phyloP scores from a whole-genome alignment of 1,140 invertebrate species.

The Pinna nobilis region DNA sequence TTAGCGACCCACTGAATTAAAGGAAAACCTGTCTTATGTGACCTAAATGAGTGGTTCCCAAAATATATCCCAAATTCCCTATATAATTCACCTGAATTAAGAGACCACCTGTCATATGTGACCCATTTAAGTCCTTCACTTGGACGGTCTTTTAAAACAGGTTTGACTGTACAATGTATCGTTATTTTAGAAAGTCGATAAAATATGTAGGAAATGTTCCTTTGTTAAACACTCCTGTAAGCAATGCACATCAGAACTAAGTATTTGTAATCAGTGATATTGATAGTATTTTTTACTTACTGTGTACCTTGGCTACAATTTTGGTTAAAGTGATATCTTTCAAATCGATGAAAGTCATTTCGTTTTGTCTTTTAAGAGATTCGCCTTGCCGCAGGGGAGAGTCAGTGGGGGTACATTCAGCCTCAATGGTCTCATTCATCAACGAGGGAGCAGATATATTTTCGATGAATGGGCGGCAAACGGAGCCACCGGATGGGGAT shows the following conservation, averaged over 20 bases:
- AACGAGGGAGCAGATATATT: constrained; percentile 85
- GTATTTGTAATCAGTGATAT: background rate
- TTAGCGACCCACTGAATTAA: no score
- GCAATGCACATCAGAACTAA: no score
- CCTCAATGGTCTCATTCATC: constrained; percentile 11
- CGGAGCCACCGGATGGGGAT: constrained; percentile 92
- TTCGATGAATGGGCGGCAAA: constrained; percentile 92
- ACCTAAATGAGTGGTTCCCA: no score
- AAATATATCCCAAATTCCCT: no score
- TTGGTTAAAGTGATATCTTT: background rate
- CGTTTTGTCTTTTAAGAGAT: background rate
- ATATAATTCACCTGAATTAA: no score
- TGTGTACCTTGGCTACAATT: background rate
- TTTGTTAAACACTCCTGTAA: no score
- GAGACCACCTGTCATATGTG: no score
- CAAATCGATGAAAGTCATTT: background rate
- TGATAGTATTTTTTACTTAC: background rate
- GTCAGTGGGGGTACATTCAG: constrained; percentile 85
- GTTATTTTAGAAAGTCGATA: background rate
- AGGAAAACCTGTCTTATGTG: no score
- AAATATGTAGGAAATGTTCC: no score
- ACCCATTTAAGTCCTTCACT: no score
- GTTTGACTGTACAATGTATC: no score
- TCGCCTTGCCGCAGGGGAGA: constrained; percentile 57
- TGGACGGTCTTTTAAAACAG: no score